A percentile compares a stretch with the other conserved stretches of the same genome.
These are phyloP conservation scores for Cephonodes hylas DNA, from an alignment of 2,888 invertebrate genomes.

Conservation along the genomic window DNA sequence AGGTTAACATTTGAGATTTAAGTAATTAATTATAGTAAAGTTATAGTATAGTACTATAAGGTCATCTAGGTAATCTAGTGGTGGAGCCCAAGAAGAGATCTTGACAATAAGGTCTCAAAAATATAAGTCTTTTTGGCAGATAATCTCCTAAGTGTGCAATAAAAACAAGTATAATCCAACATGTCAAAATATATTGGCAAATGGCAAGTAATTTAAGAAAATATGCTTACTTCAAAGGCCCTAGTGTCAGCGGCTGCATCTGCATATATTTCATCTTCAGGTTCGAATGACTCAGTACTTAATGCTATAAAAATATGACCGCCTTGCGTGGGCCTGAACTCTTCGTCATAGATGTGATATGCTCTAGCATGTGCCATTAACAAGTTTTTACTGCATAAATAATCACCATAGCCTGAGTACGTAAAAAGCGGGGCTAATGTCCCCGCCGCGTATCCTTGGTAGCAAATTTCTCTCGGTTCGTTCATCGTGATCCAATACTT, in stretches of 20 bases:
- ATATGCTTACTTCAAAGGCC: slow-evolving; percentile 70
- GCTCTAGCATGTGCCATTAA: slow-evolving; percentile 77
- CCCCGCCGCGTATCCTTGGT: slow-evolving; percentile 68
- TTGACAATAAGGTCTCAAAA: no score
- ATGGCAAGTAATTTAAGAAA: no score
- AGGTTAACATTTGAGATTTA: no score
- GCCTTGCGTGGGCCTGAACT: slow-evolving; percentile 54
- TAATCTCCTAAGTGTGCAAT: no score
- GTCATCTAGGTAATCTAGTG: no score
- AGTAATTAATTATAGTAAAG: no score
- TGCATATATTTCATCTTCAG: slow-evolving; percentile 68
- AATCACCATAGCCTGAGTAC: slow-evolving; percentile 61
- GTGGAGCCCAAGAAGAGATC: no score
- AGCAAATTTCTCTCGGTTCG: no score
- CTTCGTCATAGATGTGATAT: slow-evolving; percentile 72
- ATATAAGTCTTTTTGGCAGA: no score
- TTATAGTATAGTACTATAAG: no score
- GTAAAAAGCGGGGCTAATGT: slow-evolving; percentile 46
- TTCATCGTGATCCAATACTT: slow-evolving; percentile 81
- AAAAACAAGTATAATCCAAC: no score
- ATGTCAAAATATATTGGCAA: no score
- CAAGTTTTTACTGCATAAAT: slow-evolving; percentile 68
- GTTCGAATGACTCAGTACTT: slow-evolving; percentile 54
- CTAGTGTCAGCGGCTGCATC: slow-evolving; percentile 59
- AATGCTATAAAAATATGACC: slow-evolving; percentile 36